Percentiles rank a stretch among this genome's conserved stretches.
Evolutionary conservation across 2,888 invertebrate species (phyloP).

Genomic region (Cheiracanthium punctorium): DNA sequence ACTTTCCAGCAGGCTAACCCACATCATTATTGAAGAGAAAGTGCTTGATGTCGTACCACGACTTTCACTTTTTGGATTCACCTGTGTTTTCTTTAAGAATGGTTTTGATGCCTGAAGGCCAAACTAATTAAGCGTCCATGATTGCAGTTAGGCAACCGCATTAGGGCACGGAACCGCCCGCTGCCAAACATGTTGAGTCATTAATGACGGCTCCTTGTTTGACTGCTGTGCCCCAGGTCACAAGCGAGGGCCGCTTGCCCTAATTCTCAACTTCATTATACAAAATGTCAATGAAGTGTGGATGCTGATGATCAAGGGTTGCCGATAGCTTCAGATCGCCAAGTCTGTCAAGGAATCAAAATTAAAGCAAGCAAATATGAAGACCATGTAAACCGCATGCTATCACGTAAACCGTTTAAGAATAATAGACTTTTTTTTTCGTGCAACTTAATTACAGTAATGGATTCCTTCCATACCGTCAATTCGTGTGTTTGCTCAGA

Average conservation of each 20-base stretch:
- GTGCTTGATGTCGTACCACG: background rate
- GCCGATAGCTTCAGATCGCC: background rate
- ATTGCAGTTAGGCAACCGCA: constrained; percentile 2
- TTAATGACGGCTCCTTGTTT: constrained; percentile 42
- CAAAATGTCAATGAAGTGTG: background rate
- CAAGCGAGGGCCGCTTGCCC: constrained; percentile 21
- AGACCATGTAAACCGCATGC: too few relatives aligned
- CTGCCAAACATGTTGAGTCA: constrained; percentile 25
- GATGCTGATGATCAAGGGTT: constrained; percentile 1
- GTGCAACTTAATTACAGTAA: too few relatives aligned
- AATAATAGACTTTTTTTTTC: too few relatives aligned
- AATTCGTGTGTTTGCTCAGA: too few relatives aligned
- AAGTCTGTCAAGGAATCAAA: background rate
- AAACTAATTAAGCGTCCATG: constrained; percentile 11
- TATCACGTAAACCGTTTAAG: too few relatives aligned
- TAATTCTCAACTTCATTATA: constrained; percentile 26
- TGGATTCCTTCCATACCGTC: too few relatives aligned
- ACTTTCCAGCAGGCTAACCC: background rate
- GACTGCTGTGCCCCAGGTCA: constrained; percentile 40
- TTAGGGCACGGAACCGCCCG: constrained; percentile 6
- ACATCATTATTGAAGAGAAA: background rate
- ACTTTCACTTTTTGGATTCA: background rate
- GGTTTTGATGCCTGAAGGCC: constrained; percentile 2
- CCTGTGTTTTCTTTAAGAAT: background rate
- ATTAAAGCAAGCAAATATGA: background rate